A percentile compares a stretch with the other conserved stretches of the same genome.
Evolutionary conservation across 2,888 invertebrate genomes (phyloP).

Genomic region (Coenonympha arcania): DNA sequence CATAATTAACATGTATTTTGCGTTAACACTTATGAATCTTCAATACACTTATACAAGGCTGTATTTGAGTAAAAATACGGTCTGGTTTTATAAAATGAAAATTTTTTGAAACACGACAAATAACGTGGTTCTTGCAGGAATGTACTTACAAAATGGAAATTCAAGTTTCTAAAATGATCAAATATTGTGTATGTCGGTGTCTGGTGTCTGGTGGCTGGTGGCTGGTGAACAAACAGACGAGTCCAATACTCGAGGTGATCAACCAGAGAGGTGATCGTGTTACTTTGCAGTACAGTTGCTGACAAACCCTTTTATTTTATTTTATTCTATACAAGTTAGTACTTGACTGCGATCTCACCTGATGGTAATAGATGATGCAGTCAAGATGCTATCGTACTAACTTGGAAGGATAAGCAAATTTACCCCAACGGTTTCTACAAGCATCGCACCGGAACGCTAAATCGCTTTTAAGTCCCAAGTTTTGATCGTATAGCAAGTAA

Average conservation of each 20-base stretch:
- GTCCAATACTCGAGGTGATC: constrained; percentile 45
- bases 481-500: too few relatives aligned
- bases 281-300: constrained; percentile 38
- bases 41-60: background rate
- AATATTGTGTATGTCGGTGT: constrained; percentile 42
- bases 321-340: too few relatives aligned
- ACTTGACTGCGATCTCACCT: too few relatives aligned
- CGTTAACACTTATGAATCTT: background rate
- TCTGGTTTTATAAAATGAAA: background rate
- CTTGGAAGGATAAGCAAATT: too few relatives aligned
- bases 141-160: constrained; percentile 52
- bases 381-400: too few relatives aligned
- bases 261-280: constrained; percentile 49
- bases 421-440: too few relatives aligned
- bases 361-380: too few relatives aligned
- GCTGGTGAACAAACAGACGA: constrained; percentile 39
- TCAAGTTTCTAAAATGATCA: constrained; percentile 64
- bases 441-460: too few relatives aligned
- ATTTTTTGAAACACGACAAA: background rate
- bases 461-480: too few relatives aligned
- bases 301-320: background rate
- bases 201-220: constrained; percentile 29
- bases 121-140: constrained; percentile 11
- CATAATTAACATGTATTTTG: constrained; percentile 12
- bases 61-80: background rate